Conservation (phyloP, 2,797 vertebrate species). For the Anabas testudineus region DNA sequence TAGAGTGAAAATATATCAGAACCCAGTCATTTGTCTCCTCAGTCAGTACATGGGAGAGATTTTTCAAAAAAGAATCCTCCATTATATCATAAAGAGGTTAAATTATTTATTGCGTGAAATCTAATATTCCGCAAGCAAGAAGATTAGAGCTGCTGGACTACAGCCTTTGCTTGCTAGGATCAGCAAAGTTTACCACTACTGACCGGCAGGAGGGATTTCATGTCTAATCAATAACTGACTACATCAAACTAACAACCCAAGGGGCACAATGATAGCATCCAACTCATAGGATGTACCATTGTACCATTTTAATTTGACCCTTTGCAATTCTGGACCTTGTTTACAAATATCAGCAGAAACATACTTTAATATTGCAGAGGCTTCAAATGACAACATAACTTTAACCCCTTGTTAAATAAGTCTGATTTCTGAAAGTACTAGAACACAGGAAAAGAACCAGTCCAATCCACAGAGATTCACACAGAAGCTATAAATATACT, state of each 20-base stretch:
- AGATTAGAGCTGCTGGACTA: slow-evolving; percentile 18
- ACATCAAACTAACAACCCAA: not conserved
- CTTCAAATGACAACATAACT: not conserved
- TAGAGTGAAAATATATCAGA: slow-evolving; percentile 1
- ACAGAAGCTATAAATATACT: too few species aligned
- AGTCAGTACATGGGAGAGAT: not conserved
- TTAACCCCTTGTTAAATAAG: too few species aligned
- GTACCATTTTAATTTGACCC: not conserved
- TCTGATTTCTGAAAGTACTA: too few species aligned
- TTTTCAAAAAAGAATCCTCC: slow-evolving; percentile 55
- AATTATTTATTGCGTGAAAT: slow-evolving; percentile 76
- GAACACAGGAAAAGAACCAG: too few species aligned
- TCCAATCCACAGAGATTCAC: too few species aligned
- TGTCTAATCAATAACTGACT: not conserved
- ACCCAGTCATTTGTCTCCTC: slow-evolving; percentile 7
- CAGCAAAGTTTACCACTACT: slow-evolving; percentile 22
- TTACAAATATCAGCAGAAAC: not conserved
- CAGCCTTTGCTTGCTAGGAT: slow-evolving; percentile 49
- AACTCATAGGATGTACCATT: not conserved
- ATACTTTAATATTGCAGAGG: not conserved
- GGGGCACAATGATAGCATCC: not conserved
- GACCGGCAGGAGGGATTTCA: slow-evolving; percentile 17
- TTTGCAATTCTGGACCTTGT: not conserved
- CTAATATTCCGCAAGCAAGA: slow-evolving; percentile 67
- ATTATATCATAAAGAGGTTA: slow-evolving; percentile 47